These are phyloP conservation scores for Anguilla obscura DNA, from an alignment of 2,797 vertebrate genomes.

Conservation along the genomic window DNA sequence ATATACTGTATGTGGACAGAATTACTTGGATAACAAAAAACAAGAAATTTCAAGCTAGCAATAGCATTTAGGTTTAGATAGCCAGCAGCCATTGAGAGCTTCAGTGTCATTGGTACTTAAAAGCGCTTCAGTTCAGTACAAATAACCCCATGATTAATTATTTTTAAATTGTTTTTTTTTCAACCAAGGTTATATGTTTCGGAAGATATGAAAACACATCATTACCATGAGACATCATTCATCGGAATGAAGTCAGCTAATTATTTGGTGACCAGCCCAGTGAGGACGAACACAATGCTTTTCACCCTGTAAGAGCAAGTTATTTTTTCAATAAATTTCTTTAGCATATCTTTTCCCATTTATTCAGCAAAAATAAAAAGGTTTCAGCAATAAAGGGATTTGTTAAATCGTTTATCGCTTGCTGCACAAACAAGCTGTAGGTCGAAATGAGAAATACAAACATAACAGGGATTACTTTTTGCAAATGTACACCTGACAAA, in stretches of 20 bases:
- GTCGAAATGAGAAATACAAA: slow-evolving; percentile 29
- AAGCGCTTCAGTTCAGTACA: background rate
- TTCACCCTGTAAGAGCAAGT: background rate
- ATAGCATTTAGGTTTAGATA: background rate
- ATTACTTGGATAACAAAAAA: background rate
- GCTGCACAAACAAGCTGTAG: slow-evolving; percentile 31
- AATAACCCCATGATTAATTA: background rate
- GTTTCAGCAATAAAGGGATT: background rate
- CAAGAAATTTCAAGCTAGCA: background rate
- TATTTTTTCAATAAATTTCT: background rate
- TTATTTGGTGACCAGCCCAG: background rate
- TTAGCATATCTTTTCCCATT: background rate
- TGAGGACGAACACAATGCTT: background rate
- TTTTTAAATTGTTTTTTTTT: background rate
- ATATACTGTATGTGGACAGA: background rate
- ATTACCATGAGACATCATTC: background rate
- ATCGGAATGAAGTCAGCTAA: background rate
- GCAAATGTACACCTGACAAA: slow-evolving; percentile 39
- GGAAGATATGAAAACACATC: background rate
- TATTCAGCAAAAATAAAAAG: background rate
- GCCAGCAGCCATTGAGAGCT: background rate
- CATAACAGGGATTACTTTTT: slow-evolving; percentile 31
- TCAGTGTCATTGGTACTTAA: background rate
- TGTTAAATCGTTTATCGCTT: background rate
- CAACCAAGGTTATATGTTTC: background rate